Evolutionary conservation across 2,888 invertebrate species (phyloP), one percentile per base, ranked within the genome.

Genomic region (Heliconius sara): DNA sequence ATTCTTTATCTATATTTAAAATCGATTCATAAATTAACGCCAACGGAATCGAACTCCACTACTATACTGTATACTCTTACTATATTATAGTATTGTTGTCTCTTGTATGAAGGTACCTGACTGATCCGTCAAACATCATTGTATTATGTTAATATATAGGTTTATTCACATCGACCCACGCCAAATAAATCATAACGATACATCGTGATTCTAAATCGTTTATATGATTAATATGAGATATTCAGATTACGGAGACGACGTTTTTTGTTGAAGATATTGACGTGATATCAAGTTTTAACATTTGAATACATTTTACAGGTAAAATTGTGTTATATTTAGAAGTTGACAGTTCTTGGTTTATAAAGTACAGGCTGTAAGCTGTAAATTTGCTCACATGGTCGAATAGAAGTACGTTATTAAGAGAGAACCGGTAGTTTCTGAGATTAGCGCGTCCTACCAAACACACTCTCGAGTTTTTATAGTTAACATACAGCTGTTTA

Each of bases 91-190:
- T 39, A 39, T 39, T 10, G 9, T 57, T 43, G 74, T 76, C 2
- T 39, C 34, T 78, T 72, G 76, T 82, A 63, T 39, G 78, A 81
- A 93, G 92, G 91, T 91, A 89, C 85, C 84, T 85, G 87, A 84
- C 88, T 90, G 90, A 94, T 94, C 94, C 94, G 94, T 95, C 94
- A 93, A 91, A 91, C 90, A 86, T 88, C 89, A 91, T 91, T 92
- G 91, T 92, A 89, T 91, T 92, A 85, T 89, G 90, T 90, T 91
- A 87, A 85, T 86, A 85, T 87, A 89, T 86, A 83, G 85, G 82
- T 84, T 84, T 84, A 84, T 85, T 84, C 82, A 85, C 83, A 81
- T 81, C 83, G 81, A 73, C 78, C 84, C 86, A 86, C 86, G 84
- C 85, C 87, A 89, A 89, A 90, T 91, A 89, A 89, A 89, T 89